phyloP scores from a whole-genome alignment of 2,888 invertebrate genomes.

The Augiades crinisus region DNA sequence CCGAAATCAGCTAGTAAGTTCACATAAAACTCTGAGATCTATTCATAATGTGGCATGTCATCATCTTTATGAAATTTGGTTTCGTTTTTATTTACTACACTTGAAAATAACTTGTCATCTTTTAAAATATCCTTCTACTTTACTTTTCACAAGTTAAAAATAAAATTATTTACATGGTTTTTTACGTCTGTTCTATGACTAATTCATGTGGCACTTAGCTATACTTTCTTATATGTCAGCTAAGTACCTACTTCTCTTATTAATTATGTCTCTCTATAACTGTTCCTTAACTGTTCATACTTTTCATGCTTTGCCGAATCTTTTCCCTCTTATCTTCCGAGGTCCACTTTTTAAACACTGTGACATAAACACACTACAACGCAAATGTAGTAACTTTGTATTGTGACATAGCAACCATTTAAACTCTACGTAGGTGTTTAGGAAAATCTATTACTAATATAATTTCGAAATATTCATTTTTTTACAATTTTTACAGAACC shows the following conservation, averaged over 20 bases:
- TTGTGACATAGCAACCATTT: conserved; percentile 2
- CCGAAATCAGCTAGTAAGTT: not conserved
- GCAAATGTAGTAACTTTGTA: not conserved
- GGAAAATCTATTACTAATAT: not conserved
- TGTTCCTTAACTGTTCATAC: conserved; percentile 29
- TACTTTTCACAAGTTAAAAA: conserved; percentile 24
- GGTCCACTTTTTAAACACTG: conserved; percentile 21
- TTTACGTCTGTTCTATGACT: conserved; percentile 31
- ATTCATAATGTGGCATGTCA: conserved; percentile 9
- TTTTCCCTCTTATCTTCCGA: conserved; percentile 32
- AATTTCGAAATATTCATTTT: not conserved
- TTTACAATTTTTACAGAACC: conserved; percentile 85
- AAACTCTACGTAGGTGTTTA: conserved; percentile 1
- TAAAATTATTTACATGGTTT: conserved; percentile 26
- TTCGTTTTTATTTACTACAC: conserved; percentile 9
- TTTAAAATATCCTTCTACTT: conserved; percentile 23
- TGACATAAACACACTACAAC: conserved; percentile 20
- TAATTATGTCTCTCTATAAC: conserved; percentile 42
- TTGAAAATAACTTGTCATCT: conserved; percentile 10
- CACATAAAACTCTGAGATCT: conserved; percentile 1
- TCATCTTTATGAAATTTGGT: conserved; percentile 16
- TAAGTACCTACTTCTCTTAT: conserved; percentile 30
- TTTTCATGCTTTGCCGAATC: conserved; percentile 35
- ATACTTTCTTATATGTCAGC: conserved; percentile 31
- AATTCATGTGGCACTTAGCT: conserved; percentile 34